Percentiles rank a stretch among this genome's conserved stretches.
These are phyloP conservation scores for Melopsittacus undulatus DNA, from an alignment of 2,797 vertebrate genomes.

Conservation along the genomic window DNA sequence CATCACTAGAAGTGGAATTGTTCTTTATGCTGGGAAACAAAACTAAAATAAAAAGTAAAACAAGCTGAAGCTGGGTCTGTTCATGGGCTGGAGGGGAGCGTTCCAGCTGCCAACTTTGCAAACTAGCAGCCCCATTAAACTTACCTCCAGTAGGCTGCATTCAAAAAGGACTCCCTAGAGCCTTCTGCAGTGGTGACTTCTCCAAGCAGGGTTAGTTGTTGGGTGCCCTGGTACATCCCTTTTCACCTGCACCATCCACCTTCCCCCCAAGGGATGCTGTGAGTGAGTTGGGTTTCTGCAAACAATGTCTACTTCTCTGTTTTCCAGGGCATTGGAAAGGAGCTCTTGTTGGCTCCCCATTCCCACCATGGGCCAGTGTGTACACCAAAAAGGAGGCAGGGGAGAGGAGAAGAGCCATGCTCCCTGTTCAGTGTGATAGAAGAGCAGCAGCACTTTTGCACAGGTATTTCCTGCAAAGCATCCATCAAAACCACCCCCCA, in stretches of 20 bases:
- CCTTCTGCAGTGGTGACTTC: background rate
- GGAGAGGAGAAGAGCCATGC: background rate
- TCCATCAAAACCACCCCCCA: background rate
- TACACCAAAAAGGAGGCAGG: background rate
- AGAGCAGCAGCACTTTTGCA: background rate
- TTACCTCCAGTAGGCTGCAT: background rate
- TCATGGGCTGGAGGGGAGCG: background rate
- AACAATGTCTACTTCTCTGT: background rate
- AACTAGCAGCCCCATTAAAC: background rate
- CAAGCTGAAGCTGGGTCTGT: background rate
- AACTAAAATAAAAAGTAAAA: background rate
- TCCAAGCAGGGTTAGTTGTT: background rate
- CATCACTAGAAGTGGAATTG: background rate
- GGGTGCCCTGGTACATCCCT: background rate
- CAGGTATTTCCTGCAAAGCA: background rate
- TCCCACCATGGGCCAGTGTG: accelerated
- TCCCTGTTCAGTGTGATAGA: accelerated
- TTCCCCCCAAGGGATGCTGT: background rate
- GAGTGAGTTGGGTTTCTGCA: background rate
- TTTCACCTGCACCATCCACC: background rate
- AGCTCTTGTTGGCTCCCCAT: background rate
- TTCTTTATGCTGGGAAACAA: accelerated
- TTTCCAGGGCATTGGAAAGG: background rate
- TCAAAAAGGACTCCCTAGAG: background rate
- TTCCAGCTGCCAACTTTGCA: background rate